Evolutionary conservation across 2,797 vertebrate genomes (phyloP).

Genomic region (Silurus aristotelis): DNA sequence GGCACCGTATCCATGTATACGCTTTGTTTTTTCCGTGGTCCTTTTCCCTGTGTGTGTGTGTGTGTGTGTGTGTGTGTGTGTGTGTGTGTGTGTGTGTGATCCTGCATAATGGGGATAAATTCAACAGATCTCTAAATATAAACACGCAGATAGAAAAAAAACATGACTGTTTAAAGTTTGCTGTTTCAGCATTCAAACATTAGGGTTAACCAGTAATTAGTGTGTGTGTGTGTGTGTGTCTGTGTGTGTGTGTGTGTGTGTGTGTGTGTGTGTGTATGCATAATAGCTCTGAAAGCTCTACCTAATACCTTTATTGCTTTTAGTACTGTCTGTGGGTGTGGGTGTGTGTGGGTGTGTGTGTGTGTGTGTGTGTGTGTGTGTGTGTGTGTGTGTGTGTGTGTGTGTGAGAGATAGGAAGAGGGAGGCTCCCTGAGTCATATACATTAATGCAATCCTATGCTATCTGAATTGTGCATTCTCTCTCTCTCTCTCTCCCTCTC

Average conservation of each 20-base stretch:
- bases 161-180: not conserved
- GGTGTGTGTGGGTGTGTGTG: not conserved
- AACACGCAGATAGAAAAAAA: not conserved
- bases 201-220: not conserved
- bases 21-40: too few species aligned
- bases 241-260: too few species aligned
- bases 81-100: not conserved
- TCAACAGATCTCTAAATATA: not conserved
- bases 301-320: too few species aligned
- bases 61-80: not conserved
- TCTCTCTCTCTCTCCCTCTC: not conserved
- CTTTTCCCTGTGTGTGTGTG: not conserved
- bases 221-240: conserved; percentile 1
- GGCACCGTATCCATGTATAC: too few species aligned
- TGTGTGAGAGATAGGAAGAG: not conserved
- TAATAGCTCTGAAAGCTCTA: not conserved
- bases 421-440: not conserved
- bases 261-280: too few species aligned
- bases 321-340: too few species aligned
- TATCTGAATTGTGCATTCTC: not conserved
- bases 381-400: conserved; percentile 1
- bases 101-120: not conserved
- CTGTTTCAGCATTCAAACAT: not conserved
- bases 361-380: not conserved
- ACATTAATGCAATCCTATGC: not conserved